Base-by-base conservation (phyloP, 37 sponge, comb jelly and placozoan genomes). In the Diacarnus erythraeanus region DNA sequence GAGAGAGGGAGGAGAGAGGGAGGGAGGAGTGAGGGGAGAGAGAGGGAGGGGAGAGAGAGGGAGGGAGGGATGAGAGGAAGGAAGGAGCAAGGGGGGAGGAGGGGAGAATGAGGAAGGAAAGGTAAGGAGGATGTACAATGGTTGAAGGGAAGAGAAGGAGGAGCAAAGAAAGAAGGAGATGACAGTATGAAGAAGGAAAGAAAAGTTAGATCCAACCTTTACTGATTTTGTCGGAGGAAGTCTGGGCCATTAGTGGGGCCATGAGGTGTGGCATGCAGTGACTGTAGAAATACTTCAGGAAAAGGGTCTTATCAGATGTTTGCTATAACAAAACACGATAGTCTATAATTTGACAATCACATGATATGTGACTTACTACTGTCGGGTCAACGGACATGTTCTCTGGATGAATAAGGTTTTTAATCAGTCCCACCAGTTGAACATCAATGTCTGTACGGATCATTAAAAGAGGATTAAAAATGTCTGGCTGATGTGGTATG, bases 221-320 rank as follows among this genome's bases (percentile, higher is more conserved):
- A 57, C 86, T 92, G 72, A 91, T 71, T 0, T 31, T 76, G 15
- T 91, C 80, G 0, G 69, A 83, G 2, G 88, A 79, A 0, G 97
- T 96, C 78, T 87, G 87, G 27, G 94, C 94, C 89, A 96, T 85
- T 35, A 96, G 94, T 2, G 97, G 97, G 39, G 97, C 97, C 65
- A 94, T 93, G 74, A 99, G 72, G 2, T 84, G 84, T 79, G 96
- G 99, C 99, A 99, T 99, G 58, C 89, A 94, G 76, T 94, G 80
- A 80, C 87, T 92, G 83, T 99, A 99, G 75, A 99, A 94, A 82
- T 94, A 86, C 37, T 91, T 87, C 35, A 99, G 87, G 27, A 99
- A 94, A n/a, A 76, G 61, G 25, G 90, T 76, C 76, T 94, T 92
- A 76, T 94, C 99, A 30, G 80, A 77, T 0, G 83, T 37, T 75